phyloP scores from a whole-genome alignment of 2,797 vertebrate species.

The Natrix natrix region DNA sequence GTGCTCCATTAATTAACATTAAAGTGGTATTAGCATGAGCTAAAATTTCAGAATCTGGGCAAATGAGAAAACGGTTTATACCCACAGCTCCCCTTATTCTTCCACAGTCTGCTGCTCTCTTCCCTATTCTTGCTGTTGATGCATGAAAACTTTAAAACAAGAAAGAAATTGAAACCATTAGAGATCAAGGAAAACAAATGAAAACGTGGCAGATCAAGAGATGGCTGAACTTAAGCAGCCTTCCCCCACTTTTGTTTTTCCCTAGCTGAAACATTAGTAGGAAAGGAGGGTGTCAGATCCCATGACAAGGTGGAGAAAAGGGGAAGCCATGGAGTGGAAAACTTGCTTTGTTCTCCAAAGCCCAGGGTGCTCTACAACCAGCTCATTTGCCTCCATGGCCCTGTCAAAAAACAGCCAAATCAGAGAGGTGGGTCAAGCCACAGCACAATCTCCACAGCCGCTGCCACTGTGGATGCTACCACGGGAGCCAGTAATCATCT shows the following conservation, averaged over 20 bases:
- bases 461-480: not conserved
- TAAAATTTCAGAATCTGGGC: not conserved
- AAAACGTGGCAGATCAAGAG: slow-evolving; percentile 25
- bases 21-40: not conserved
- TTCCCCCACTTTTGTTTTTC: not conserved
- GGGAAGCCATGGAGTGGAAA: not conserved
- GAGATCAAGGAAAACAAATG: slow-evolving; percentile 6
- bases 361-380: not conserved
- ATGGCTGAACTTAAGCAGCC: not conserved
- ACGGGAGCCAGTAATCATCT: not conserved
- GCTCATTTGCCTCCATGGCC: not conserved
- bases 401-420: slow-evolving; percentile 1
- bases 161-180: not conserved
- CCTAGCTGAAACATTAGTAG: slow-evolving; percentile 18
- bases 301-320: not conserved
- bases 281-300: rapidly evolving
- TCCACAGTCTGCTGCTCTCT: not conserved
- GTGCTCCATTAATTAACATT: not conserved
- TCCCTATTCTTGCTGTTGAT: not conserved
- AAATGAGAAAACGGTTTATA: not conserved
- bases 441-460: not conserved
- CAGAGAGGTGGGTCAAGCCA: not conserved
- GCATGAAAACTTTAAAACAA: not conserved
- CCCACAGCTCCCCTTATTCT: not conserved
- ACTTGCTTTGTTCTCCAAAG: not conserved